Evolutionary conservation across 2,888 invertebrate genomes (phyloP).

Genomic region (Sphaeridia pumilis): DNA sequence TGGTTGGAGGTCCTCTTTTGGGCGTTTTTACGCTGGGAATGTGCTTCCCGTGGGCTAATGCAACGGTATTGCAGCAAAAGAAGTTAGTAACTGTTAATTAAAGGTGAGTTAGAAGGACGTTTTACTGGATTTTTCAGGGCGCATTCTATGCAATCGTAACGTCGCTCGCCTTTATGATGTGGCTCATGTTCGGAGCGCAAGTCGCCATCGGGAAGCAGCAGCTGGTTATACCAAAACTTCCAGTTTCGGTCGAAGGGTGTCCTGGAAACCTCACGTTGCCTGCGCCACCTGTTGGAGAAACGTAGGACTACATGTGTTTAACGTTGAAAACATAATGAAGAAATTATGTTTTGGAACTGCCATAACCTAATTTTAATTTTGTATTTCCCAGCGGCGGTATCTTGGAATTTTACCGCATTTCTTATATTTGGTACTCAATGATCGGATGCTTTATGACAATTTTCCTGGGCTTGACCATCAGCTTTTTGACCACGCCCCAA

Average conservation of each 20-base stretch:
- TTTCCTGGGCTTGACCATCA: neutral
- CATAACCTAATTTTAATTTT: neutral
- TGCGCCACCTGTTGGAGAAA: slow-evolving; percentile 13
- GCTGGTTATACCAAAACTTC: slow-evolving; percentile 33
- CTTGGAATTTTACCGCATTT: slow-evolving; percentile 53
- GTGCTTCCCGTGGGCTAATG: slow-evolving; percentile 76
- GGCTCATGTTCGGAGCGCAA: slow-evolving; percentile 38
- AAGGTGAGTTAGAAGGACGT: neutral
- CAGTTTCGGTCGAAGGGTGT: slow-evolving; percentile 37
- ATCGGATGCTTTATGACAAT: slow-evolving; percentile 51
- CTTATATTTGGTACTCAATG: slow-evolving; percentile 82
- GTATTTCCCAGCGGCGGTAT: slow-evolving; percentile 37
- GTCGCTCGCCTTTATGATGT: slow-evolving; percentile 37
- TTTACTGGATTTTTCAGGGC: slow-evolving; percentile 34
- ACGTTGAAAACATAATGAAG: neutral
- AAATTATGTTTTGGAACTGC: neutral
- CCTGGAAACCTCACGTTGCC: slow-evolving; percentile 23
- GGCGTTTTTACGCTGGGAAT: slow-evolving; percentile 80
- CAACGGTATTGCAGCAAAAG: slow-evolving; percentile 53
- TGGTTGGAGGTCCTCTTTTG: slow-evolving; percentile 53
- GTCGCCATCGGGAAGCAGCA: slow-evolving; percentile 27
- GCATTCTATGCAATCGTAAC: slow-evolving; percentile 37
- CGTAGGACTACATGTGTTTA: neutral
- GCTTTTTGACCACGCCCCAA: neutral
- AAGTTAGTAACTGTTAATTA: neutral